These are phyloP conservation scores for Eurois occulta DNA, from an alignment of 2,888 invertebrate genomes.

Conservation along the genomic window DNA sequence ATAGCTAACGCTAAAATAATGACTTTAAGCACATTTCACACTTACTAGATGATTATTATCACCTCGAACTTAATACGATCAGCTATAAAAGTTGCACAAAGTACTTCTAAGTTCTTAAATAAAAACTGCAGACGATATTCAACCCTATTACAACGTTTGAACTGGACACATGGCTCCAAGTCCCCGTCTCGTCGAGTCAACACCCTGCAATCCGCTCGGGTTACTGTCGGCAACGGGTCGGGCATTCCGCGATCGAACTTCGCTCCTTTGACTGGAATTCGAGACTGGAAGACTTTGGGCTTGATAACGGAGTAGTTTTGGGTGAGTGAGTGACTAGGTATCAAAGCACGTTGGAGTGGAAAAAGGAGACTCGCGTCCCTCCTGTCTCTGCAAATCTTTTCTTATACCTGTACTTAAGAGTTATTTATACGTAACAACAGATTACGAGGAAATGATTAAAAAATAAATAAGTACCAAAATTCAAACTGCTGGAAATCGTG, in stretches of 20 bases:
- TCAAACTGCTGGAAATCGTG: not conserved
- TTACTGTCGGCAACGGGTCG: slow-evolving; percentile 29
- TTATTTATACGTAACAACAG: not conserved
- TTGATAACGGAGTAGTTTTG: slow-evolving; percentile 2
- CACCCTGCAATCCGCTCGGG: slow-evolving; percentile 38
- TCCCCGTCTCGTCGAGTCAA: slow-evolving; percentile 19
- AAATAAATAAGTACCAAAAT: not conserved
- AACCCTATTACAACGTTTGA: not conserved
- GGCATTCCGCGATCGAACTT: slow-evolving; percentile 17
- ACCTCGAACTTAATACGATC: not conserved
- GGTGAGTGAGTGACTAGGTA: not conserved
- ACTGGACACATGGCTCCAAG: slow-evolving; percentile 32
- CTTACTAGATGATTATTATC: not conserved
- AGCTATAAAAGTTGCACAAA: not conserved
- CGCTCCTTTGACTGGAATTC: slow-evolving; percentile 21
- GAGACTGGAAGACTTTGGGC: slow-evolving; percentile 6
- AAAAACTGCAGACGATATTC: slow-evolving; percentile 16
- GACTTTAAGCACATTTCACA: not conserved
- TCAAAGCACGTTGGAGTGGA: not conserved
- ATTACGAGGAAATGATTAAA: not conserved
- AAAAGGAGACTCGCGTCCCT: not conserved
- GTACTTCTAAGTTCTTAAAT: not conserved
- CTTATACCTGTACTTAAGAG: not conserved
- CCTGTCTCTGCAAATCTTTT: not conserved
- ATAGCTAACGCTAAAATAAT: not conserved